Base-by-base conservation (phyloP, 64 coral and sea anemone species). In the Pocillopora verrucosa region DNA sequence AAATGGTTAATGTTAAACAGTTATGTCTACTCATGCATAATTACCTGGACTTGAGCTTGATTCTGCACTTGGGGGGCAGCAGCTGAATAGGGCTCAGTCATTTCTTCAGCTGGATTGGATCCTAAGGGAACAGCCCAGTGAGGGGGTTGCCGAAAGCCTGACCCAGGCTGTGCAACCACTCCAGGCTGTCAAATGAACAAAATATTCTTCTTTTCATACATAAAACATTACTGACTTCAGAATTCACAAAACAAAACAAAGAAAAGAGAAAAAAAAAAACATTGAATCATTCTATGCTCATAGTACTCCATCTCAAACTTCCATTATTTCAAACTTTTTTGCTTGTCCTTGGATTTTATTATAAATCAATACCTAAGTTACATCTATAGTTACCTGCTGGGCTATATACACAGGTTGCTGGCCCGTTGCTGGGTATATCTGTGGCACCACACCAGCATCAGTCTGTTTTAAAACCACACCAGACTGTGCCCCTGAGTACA, bases 41-140 rank as follows among this genome's bases (percentile, higher is more conserved):
- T 75, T 80, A 80, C 77, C 77, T 79, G 76, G 22, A 79, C 41
- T 19, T 79, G 76, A 59, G 51, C 11, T 16, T 41, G 74, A 36
- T 34, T 36, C 56, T 57, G 56, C 77, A 80, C 14, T 24, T 70
- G 67, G 25, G 3, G 3, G 10, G 6, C 67, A 61, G 19, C 11
- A 26, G 58, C 58, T 4, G 77, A 56, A 80, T 80, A 60, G 0
- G 77, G 60, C 56, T 60, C 56, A 80, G 77, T 34, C 57, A 80
- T 22, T 60, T 19, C 10, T 59, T 56, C 36, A 78, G 76, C 36
- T 60, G 77, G 77, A 17, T 25, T 51, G 22, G 77, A 56, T 10
- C 15, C 76, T 56, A 37, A 58, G 9, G 76, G 37, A 14, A 56
- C 17, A 10, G 36, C n/a, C 56, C 19, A n/a, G 67, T 24, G n/a